phyloP scores from a whole-genome alignment of 2,797 vertebrate species.

The Vespertilio murinus region DNA sequence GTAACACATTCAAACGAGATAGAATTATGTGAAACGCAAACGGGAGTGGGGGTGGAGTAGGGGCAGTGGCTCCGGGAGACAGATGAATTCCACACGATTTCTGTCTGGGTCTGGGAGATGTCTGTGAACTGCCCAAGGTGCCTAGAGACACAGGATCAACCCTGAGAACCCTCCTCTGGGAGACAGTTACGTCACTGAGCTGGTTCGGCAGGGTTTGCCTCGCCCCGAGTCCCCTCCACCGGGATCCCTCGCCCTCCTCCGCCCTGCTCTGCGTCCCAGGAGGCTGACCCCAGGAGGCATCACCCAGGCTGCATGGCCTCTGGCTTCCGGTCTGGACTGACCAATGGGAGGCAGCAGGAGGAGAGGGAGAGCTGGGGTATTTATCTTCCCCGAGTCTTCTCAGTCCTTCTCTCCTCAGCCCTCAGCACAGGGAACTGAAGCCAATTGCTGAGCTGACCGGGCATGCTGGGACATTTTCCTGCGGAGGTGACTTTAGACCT shows the following conservation, averaged over 20 bases:
- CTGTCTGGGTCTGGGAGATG: background rate
- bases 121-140: background rate
- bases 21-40: background rate
- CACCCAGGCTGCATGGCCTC: background rate
- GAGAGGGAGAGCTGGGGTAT: background rate
- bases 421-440: background rate
- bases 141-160: background rate
- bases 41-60: background rate
- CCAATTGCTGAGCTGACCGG: background rate
- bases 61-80: background rate
- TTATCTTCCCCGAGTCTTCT: background rate
- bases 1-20: background rate
- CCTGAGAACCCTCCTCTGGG: background rate
- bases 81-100: background rate
- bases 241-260: background rate
- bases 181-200: too few relatives aligned
- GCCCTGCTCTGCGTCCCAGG: background rate
- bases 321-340: background rate
- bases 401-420: background rate
- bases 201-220: background rate
- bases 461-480: background rate
- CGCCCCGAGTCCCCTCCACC: accelerated
- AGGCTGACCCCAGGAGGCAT: background rate
- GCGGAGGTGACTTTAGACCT: background rate
- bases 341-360: background rate